These are phyloP conservation scores for cattle (Bos taurus) DNA, from an alignment of 2,113 vertebrate genomes.

Conservation along the genomic window DNA sequence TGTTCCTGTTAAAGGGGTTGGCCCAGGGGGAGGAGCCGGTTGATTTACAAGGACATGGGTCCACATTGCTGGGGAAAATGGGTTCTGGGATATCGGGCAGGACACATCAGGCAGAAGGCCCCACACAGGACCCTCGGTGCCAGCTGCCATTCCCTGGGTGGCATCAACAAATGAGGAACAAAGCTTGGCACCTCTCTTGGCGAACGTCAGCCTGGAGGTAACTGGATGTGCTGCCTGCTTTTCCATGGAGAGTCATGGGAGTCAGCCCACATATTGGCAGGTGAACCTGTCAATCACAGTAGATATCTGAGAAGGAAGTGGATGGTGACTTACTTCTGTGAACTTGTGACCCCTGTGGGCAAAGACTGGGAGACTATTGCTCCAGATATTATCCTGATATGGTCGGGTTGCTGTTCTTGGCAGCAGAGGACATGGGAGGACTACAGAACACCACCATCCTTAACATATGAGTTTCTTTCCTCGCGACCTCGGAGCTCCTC, in stretches of 20 bases:
- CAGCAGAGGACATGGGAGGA: background rate
- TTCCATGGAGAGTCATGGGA: background rate
- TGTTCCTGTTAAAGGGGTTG: background rate
- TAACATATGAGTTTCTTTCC: background rate
- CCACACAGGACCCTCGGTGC: background rate
- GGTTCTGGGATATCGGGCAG: background rate
- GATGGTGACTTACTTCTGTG: background rate
- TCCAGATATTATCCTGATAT: background rate
- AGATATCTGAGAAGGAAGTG: background rate
- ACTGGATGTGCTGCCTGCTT: background rate
- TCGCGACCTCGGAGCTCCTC: background rate
- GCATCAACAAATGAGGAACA: background rate
- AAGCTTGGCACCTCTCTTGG: background rate
- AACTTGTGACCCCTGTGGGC: background rate
- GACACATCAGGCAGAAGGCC: background rate
- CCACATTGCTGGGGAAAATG: background rate
- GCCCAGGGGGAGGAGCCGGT: background rate
- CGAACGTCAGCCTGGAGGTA: background rate
- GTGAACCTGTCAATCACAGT: background rate
- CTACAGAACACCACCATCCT: background rate
- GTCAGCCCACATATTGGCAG: background rate
- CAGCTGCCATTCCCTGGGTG: background rate
- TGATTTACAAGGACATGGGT: background rate
- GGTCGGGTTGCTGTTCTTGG: background rate
- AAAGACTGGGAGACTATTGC: background rate